These are phyloP conservation scores for Drosophila fulvimacula DNA, from an alignment of 2,888 invertebrate species.

Conservation along the genomic window DNA sequence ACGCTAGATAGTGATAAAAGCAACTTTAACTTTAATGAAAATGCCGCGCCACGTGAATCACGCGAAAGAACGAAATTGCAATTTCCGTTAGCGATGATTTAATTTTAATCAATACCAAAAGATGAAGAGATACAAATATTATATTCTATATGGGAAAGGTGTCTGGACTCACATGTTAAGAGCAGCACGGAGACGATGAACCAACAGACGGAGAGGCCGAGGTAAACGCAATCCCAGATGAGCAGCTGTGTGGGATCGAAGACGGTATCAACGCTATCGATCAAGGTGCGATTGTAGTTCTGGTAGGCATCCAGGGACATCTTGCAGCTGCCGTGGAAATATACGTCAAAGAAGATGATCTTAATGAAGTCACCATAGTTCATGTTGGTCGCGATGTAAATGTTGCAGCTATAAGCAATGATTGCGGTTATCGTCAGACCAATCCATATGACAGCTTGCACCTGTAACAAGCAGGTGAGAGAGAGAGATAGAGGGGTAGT, in stretches of 20 bases:
- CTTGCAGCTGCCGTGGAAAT: constrained; percentile 79
- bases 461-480: constrained; percentile 57
- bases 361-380: constrained; percentile 72
- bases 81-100: constrained; percentile 12
- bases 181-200: constrained; percentile 78
- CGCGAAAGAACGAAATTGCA: constrained; percentile 11
- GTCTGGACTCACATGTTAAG: constrained; percentile 76
- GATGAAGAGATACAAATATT: neutral
- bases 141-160: neutral
- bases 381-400: constrained; percentile 62
- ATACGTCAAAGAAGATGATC: constrained; percentile 81
- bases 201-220: constrained; percentile 82
- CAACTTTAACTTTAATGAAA: constrained; percentile 5
- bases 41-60: constrained; percentile 40
- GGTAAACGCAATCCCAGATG: constrained; percentile 82
- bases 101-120: constrained; percentile 1
- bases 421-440: constrained; percentile 83
- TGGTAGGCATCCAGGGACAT: constrained; percentile 64
- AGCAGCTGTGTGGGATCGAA: constrained; percentile 76
- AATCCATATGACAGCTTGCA: constrained; percentile 84
- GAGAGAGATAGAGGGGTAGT: neutral
- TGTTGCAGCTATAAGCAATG: constrained; percentile 81
- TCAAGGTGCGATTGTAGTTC: constrained; percentile 45
- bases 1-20: constrained; percentile 29
- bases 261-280: constrained; percentile 64